phyloP scores from a whole-genome alignment of 2,888 invertebrate genomes.

The Antheraea yamamai region DNA sequence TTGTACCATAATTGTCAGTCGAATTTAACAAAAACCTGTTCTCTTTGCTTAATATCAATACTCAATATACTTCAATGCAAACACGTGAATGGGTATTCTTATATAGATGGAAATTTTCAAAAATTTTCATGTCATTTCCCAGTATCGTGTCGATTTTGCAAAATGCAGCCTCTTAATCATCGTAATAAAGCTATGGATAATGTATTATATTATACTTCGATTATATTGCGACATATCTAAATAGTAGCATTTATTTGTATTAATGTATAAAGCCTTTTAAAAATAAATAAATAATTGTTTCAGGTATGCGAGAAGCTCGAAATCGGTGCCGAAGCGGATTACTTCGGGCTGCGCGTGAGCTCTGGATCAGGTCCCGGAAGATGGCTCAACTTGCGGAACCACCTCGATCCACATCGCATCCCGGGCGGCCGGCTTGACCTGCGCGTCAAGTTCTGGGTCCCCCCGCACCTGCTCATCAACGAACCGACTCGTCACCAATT shows the following conservation, averaged over 20 bases:
- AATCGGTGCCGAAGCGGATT: slow-evolving; percentile 92
- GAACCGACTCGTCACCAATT: slow-evolving; percentile 93
- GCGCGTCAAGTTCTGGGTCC: slow-evolving; percentile 95
- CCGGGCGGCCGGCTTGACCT: slow-evolving; percentile 86
- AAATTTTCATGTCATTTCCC: too few relatives aligned
- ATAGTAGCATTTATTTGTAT: too few relatives aligned
- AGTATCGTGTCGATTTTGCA: too few relatives aligned
- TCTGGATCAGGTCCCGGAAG: slow-evolving; percentile 86
- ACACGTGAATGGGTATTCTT: too few relatives aligned
- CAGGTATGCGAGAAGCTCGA: slow-evolving; percentile 93
- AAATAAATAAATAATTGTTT: slow-evolving; percentile 10
- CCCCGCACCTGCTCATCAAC: slow-evolving; percentile 92
- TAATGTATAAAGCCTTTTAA: too few relatives aligned
- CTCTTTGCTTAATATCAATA: too few relatives aligned
- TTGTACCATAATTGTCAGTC: too few relatives aligned
- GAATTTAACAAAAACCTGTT: too few relatives aligned
- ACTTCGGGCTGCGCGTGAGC: slow-evolving; percentile 90
- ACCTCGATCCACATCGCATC: slow-evolving; percentile 87
- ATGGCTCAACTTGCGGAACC: slow-evolving; percentile 94
- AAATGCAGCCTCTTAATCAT: too few relatives aligned
- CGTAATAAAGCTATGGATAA: not conserved
- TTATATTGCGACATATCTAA: too few relatives aligned
- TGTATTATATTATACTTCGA: not conserved
- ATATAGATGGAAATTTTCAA: too few relatives aligned
- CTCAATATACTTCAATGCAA: too few relatives aligned